Percentiles rank a stretch among this genome's conserved stretches.
phyloP scores from a whole-genome alignment of 2,113 vertebrate genomes.

The Hippoglossus stenolepis region DNA sequence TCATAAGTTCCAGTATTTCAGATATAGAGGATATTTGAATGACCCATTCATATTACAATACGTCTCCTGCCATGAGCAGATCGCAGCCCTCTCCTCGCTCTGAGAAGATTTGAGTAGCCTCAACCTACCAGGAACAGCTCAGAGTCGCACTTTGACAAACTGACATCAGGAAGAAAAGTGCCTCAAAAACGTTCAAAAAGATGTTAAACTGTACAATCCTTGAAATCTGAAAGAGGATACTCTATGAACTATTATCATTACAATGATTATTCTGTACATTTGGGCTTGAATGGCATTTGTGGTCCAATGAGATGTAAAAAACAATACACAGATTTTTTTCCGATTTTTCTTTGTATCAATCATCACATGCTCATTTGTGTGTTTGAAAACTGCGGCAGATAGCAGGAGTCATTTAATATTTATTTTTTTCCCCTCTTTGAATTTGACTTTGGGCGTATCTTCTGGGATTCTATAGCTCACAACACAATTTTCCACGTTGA shows the following conservation, averaged over 20 bases:
- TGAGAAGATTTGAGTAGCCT: not conserved
- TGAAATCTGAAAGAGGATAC: too few relatives aligned
- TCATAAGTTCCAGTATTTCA: not conserved
- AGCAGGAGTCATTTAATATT: not conserved
- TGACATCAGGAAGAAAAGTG: not conserved
- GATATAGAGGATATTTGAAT: not conserved
- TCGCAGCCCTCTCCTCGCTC: not conserved
- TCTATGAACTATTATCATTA: not conserved
- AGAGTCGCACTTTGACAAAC: slow-evolving; percentile 1
- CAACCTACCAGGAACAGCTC: not conserved
- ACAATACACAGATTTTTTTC: not conserved
- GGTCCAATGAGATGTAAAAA: not conserved
- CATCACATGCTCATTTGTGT: not conserved
- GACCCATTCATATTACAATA: not conserved
- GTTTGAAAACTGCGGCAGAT: not conserved
- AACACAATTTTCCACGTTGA: slow-evolving; percentile 56
- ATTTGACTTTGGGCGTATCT: slow-evolving; percentile 48
- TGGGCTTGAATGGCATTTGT: slow-evolving; percentile 4
- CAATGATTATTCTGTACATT: slow-evolving; percentile 1
- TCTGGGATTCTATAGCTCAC: slow-evolving; percentile 37
- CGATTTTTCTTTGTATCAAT: not conserved
- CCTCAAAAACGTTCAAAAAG: slow-evolving; percentile 3
- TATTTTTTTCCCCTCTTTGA: slow-evolving; percentile 24
- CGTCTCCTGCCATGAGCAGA: not conserved
- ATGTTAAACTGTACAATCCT: not conserved